Percentiles rank a stretch among this genome's conserved stretches.
Conservation (phyloP, 2,113 vertebrate genomes). For the Hydropotes inermis region DNA sequence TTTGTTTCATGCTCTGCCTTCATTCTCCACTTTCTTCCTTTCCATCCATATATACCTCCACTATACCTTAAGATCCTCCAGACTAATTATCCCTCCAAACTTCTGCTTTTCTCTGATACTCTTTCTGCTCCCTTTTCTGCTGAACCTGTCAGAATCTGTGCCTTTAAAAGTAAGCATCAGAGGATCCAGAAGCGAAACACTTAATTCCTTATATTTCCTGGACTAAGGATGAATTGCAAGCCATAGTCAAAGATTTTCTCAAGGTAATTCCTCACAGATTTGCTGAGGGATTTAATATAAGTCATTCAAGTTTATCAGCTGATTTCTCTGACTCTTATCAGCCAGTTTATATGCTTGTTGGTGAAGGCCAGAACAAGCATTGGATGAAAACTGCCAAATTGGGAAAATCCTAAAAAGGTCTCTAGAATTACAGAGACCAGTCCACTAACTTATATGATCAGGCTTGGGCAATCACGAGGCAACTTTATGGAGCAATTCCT, state of each 20-base stretch:
- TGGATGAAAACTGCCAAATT: background rate
- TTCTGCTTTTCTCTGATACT: background rate
- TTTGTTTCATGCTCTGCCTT: background rate
- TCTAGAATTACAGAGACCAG: background rate
- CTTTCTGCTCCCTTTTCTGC: no score
- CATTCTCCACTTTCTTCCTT: background rate
- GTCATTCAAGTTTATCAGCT: background rate
- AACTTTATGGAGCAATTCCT: background rate
- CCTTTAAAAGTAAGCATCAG: background rate
- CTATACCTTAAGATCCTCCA: background rate
- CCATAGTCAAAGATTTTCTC: background rate
- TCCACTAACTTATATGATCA: background rate
- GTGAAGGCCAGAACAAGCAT: background rate
- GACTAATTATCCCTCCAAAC: background rate
- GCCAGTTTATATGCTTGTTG: background rate
- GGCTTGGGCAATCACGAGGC: background rate
- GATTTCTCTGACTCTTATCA: background rate
- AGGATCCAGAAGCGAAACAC: background rate
- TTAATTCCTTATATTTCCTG: background rate
- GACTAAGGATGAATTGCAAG: background rate
- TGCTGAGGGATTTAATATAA: background rate
- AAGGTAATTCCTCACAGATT: background rate
- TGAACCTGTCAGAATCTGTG: background rate
- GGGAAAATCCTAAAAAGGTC: background rate
- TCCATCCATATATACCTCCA: background rate